Conservation (phyloP, 1,140 invertebrate species). For the Listronotus oregonensis region DNA sequence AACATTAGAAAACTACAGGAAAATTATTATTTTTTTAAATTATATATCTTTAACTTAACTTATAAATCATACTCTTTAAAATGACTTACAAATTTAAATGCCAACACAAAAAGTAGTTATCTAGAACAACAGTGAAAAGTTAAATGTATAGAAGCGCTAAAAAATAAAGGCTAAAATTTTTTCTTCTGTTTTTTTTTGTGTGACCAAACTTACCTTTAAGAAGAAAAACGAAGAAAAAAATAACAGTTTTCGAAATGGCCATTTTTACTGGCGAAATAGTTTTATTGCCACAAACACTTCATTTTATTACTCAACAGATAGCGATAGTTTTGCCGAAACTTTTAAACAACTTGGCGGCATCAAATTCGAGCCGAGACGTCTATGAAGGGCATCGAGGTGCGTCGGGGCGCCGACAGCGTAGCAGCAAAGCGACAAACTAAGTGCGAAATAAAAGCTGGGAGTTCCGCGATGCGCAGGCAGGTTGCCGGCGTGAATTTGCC, state of each 20-base stretch:
- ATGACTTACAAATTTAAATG: no score
- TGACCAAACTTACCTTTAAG: conserved; percentile 20
- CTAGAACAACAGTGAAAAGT: no score
- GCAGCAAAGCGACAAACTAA: conserved; percentile 25
- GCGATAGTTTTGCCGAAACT: conserved; percentile 16
- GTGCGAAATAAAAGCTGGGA: conserved; percentile 27
- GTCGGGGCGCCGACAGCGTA: conserved; percentile 27
- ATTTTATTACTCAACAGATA: conserved; percentile 27
- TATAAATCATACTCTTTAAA: no score
- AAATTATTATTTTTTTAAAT: no score
- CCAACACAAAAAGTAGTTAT: no score
- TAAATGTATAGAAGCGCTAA: no score
- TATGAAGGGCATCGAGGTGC: conserved; percentile 23
- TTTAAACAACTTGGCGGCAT: conserved; percentile 33
- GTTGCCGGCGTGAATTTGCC: conserved; percentile 9
- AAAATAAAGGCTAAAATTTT: no score
- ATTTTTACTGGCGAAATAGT: conserved; percentile 13
- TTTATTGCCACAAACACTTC: conserved; percentile 32
- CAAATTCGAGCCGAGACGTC: conserved; percentile 20
- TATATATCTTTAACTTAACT: no score
- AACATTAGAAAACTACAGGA: no score
- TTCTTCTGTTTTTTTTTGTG: no score
- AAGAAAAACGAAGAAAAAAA: conserved; percentile 23
- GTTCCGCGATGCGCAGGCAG: conserved; percentile 26
- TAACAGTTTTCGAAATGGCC: conserved; percentile 10